A percentile compares a stretch with the other conserved stretches of the same genome.
phyloP scores from a whole-genome alignment of 2,797 vertebrate species.

The Chelidonichthys spinosus region DNA sequence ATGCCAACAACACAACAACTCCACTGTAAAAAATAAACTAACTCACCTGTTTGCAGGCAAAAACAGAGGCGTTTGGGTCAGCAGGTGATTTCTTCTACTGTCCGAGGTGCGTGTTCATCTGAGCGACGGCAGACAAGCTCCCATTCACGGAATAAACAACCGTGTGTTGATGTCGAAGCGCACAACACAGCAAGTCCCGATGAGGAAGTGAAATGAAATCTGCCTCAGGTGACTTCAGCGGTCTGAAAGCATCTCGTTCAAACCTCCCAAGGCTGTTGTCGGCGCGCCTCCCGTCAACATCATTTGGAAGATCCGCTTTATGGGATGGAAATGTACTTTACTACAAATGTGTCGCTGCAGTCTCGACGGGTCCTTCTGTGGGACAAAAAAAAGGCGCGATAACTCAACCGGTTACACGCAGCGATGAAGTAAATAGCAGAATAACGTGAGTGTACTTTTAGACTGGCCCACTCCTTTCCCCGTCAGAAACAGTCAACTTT shows the following conservation, averaged over 20 bases:
- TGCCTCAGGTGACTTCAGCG: constrained; percentile 51
- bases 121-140: constrained; percentile 12
- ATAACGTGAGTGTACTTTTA: constrained; percentile 8
- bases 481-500: constrained; percentile 64
- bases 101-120: constrained; percentile 1
- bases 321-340: background rate
- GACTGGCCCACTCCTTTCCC: constrained; percentile 37
- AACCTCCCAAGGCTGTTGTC: background rate
- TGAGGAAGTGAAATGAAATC: constrained; percentile 48
- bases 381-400: background rate
- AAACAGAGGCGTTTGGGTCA: background rate
- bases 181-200: constrained; percentile 27
- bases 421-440: background rate
- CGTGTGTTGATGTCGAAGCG: constrained; percentile 9
- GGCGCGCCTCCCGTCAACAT: constrained; percentile 44
- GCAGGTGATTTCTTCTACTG: constrained; percentile 39
- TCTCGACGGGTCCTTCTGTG: background rate
- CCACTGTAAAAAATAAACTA: background rate
- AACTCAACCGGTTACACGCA: background rate
- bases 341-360: background rate
- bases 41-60: constrained; percentile 61
- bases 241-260: constrained; percentile 8
- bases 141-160: constrained; percentile 27
- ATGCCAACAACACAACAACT: background rate
- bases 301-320: background rate